These are phyloP conservation scores for Plectrocnemia conspersa DNA, from an alignment of 1,140 invertebrate species.

Conservation along the genomic window DNA sequence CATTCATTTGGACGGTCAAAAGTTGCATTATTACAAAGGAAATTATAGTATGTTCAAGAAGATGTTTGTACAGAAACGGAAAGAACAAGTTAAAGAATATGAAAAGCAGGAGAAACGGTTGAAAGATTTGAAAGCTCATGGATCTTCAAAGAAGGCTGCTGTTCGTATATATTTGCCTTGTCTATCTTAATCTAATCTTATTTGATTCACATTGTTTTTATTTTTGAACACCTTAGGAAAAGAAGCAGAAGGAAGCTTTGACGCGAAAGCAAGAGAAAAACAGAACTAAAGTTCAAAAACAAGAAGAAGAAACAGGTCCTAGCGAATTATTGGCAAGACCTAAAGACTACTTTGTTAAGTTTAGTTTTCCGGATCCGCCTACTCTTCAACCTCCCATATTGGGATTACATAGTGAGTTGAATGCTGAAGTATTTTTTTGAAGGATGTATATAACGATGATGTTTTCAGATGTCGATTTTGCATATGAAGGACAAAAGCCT, in stretches of 20 bases:
- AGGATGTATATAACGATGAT: too few species aligned
- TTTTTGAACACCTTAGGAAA: slow-evolving; percentile 56
- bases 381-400: slow-evolving; percentile 93
- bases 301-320: slow-evolving; percentile 79
- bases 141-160: slow-evolving; percentile 91
- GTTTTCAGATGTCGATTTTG: slow-evolving; percentile 73
- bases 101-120: slow-evolving; percentile 97
- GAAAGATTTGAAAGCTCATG: slow-evolving; percentile 90
- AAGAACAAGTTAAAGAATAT: slow-evolving; percentile 94
- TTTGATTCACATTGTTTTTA: background rate
- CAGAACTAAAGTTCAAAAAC: slow-evolving; percentile 70
- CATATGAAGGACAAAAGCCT: slow-evolving; percentile 71
- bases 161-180: slow-evolving; percentile 47
- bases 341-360: slow-evolving; percentile 95
- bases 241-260: slow-evolving; percentile 86
- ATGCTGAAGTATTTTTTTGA: slow-evolving; percentile 42
- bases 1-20: slow-evolving; percentile 92
- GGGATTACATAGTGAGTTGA: slow-evolving; percentile 75
- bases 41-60: slow-evolving; percentile 99
- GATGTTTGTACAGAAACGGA: slow-evolving; percentile 94
- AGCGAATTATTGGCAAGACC: slow-evolving; percentile 81
- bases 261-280: slow-evolving; percentile 95
- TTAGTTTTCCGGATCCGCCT: slow-evolving; percentile 92
- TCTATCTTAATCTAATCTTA: background rate
- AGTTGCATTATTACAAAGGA: slow-evolving; percentile 95